Percentiles rank a stretch among this genome's conserved stretches.
phyloP scores from a whole-genome alignment of 2,888 invertebrate genomes.

The Empis stercorea region DNA sequence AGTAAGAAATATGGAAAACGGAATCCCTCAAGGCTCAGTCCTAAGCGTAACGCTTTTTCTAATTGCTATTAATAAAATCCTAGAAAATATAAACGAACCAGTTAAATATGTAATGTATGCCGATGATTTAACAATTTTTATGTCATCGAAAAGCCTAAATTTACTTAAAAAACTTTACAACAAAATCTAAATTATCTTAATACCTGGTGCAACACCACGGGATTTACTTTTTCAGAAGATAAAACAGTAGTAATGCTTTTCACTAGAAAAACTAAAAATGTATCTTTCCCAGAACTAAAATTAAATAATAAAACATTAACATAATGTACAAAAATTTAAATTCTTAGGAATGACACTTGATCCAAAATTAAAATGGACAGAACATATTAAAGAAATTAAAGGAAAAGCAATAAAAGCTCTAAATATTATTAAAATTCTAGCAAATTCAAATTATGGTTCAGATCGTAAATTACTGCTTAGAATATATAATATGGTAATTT shows the following conservation, averaged over 20 bases:
- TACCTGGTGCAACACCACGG: background rate
- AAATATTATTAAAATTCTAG: background rate
- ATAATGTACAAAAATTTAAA: background rate
- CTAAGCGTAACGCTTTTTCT: background rate
- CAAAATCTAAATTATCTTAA: background rate
- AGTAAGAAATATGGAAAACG: background rate
- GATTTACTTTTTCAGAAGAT: background rate
- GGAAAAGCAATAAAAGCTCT: background rate
- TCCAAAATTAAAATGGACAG: background rate
- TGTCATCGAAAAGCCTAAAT: background rate
- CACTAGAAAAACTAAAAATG: background rate
- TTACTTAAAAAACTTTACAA: background rate
- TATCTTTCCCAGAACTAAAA: background rate
- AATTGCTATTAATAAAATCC: background rate
- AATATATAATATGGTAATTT: background rate
- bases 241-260: background rate
- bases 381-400: slow-evolving; percentile 3
- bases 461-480: too few relatives aligned
- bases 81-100: background rate
- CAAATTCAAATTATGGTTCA: background rate
- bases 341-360: slow-evolving; percentile 1
- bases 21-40: background rate
- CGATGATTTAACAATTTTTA: background rate
- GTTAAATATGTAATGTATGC: background rate
- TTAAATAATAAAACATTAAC: background rate